Percentiles rank a stretch among this genome's conserved stretches.
Evolutionary conservation across 2,113 vertebrate species (phyloP).

Genomic region (Phycodurus eques): DNA sequence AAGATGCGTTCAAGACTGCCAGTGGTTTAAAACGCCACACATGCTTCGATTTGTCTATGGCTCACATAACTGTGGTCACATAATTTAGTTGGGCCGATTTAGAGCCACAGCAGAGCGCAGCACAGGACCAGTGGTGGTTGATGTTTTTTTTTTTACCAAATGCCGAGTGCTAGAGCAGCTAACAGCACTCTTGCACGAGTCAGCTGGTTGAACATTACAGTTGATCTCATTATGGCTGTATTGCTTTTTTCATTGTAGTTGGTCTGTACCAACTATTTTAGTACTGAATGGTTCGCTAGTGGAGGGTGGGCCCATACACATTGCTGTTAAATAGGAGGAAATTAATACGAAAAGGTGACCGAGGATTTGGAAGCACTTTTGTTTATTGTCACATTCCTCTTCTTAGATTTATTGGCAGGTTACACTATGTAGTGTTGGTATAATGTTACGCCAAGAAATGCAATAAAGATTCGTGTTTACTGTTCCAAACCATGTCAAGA

Average conservation of each 20-base stretch:
- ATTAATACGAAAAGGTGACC: too few relatives aligned
- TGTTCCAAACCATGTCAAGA: not conserved
- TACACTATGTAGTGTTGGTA: not conserved
- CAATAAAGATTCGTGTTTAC: not conserved
- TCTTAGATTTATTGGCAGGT: not conserved
- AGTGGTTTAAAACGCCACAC: constrained; percentile 40
- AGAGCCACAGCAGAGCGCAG: constrained; percentile 44
- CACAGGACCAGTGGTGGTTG: constrained; percentile 15
- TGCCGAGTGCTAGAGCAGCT: constrained; percentile 15
- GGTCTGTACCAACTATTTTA: not conserved
- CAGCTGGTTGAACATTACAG: not conserved
- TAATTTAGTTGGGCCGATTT: constrained; percentile 52
- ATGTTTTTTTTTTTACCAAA: not conserved
- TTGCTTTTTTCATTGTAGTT: not conserved
- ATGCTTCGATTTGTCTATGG: constrained; percentile 46
- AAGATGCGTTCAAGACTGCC: constrained; percentile 35
- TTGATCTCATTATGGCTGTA: not conserved
- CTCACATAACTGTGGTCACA: constrained; percentile 57
- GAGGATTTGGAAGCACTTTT: too few relatives aligned
- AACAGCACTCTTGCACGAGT: not conserved
- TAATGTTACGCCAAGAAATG: too few relatives aligned
- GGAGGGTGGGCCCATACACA: not conserved
- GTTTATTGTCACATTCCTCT: too few relatives aligned
- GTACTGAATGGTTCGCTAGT: not conserved
- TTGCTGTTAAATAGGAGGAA: not conserved